A percentile compares a stretch with the other conserved stretches of the same genome.
Conservation (phyloP, 2,113 vertebrate species). For the Tamias sibiricus region DNA sequence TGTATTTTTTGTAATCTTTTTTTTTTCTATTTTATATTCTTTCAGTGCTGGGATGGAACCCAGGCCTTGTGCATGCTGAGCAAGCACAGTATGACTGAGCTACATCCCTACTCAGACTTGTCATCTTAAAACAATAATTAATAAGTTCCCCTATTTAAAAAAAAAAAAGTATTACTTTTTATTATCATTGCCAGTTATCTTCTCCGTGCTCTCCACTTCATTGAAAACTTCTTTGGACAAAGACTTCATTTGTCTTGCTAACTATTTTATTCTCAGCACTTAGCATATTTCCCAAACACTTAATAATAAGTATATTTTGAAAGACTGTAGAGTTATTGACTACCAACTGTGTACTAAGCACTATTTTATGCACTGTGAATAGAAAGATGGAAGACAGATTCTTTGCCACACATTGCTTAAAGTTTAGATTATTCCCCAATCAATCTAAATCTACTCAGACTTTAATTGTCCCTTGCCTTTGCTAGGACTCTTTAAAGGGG, state of each 20-base stretch:
- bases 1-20: no score
- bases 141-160: not conserved
- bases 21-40: no score
- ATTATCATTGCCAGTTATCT: not conserved
- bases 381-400: not conserved
- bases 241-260: not conserved
- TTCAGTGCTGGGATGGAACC: no score
- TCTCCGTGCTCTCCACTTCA: not conserved
- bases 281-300: not conserved
- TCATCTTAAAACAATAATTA: not conserved
- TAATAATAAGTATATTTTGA: conserved; percentile 27
- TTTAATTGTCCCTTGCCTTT: not conserved
- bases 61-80: no score
- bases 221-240: not conserved
- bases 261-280: conserved; percentile 25
- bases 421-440: conserved; percentile 7
- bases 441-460: not conserved
- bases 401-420: not conserved
- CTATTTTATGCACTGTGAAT: not conserved
- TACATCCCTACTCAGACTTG: not conserved
- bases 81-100: no score
- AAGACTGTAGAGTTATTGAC: conserved; percentile 12
- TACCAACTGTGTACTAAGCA: not conserved
- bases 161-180: conserved; percentile 11
- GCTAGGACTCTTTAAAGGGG: not conserved